Evolutionary conservation across 2,113 vertebrate genomes (phyloP), one percentile per base, ranked within the genome.

Genomic region (Lepisosteus oculatus): DNA sequence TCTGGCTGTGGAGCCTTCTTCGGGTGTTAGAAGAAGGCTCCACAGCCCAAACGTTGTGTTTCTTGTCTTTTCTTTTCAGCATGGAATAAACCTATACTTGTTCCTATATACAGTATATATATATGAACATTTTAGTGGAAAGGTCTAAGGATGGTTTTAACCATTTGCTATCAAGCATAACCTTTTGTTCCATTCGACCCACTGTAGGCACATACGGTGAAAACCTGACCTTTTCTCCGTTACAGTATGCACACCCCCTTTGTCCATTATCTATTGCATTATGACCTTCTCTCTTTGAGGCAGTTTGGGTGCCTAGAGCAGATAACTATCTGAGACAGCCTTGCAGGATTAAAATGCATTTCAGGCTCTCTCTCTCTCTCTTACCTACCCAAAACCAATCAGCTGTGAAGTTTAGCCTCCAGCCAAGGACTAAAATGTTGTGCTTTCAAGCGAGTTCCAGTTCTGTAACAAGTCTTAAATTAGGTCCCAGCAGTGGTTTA

Each of bases 211-310:
- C 5, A 8, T 17, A 17, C 17, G 8, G 59, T 15, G 59, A 14
- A 61, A 61, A 66, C 74, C 77, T 72, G 69, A 65, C 68, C 77
- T 77, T 78, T 75, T 72, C 69, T 68, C n/a, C 43, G 71, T 68
- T 66, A 66, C 17, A 61, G 67, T 74, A 57, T 72, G 80, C 74
- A 78, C 63, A 78, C 76, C 82, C 78, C 76, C 75, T 81, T 80
- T 83, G 72, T 81, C 79, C 73, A 67, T 74, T 67, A 61, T 74
- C 55, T 67, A 69, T 74, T 73, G 79, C 81, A 70, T 81, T 83
- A 61, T 81, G 82, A 84, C 82, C 78, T 78, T 77, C 74, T 76
- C 78, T 80, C 76, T 81, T 54, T 76, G 69, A 73, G 73, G 71
- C 80, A 78, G 76, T 74, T 67, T 78, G 77, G 78, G 72, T 75